Evolutionary conservation across 2,113 vertebrate genomes (phyloP).

Genomic region (Nycticryphes semicollaris): DNA sequence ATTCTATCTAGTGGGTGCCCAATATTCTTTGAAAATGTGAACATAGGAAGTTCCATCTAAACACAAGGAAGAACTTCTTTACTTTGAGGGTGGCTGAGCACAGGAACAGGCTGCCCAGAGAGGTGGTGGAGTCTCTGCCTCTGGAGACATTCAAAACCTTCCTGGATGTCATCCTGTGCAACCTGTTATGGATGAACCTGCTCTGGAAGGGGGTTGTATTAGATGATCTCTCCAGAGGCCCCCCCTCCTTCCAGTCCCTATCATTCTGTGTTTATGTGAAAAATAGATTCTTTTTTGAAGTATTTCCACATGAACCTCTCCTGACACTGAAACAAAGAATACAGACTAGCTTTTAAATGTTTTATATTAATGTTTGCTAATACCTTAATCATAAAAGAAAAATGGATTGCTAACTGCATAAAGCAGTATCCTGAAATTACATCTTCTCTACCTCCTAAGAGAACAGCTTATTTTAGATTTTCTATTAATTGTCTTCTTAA

Average conservation of each 20-base stretch:
- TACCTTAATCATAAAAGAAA: neutral
- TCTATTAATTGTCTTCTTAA: constrained; percentile 7
- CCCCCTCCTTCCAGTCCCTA: no score
- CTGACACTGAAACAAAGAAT: neutral
- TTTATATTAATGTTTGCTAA: neutral
- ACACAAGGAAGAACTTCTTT: no score
- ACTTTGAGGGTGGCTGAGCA: no score
- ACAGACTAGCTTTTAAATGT: neutral
- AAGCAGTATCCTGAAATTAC: neutral
- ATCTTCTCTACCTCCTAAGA: neutral
- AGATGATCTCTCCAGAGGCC: no score
- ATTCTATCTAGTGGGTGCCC: neutral
- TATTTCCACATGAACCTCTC: neutral
- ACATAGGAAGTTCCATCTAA: no score
- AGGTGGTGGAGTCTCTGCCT: no score
- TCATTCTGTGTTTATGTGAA: neutral
- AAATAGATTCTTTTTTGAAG: neutral
- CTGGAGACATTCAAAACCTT: no score
- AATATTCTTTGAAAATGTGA: neutral
- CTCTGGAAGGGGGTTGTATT: no score
- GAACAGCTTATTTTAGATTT: neutral
- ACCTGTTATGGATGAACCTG: no score
- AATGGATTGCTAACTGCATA: neutral
- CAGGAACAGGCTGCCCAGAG: no score
- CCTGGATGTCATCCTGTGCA: no score